Base-by-base conservation (phyloP, 2,888 invertebrate species). In the Pterobdella sp. region DNA sequence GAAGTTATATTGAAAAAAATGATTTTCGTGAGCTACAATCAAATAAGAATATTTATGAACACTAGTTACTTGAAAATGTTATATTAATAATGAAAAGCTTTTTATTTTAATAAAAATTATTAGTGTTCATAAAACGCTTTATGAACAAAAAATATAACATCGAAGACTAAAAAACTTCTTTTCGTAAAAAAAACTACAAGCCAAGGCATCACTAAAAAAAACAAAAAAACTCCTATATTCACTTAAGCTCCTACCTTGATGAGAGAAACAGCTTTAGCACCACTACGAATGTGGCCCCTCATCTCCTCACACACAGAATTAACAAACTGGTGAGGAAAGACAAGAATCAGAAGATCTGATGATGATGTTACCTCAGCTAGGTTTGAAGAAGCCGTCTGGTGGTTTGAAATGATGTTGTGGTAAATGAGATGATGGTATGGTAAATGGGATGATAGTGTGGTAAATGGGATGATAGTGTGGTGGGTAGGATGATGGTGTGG, bases 241-340 rank as follows among this genome's bases (percentile, higher is more conserved):
- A 4, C 31, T 26, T 10, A 7, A 22, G 0, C 1, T 37, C 68
- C 4, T n/a, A 74, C 74, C 71, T 74, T 74, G 52, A 70, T 32
- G 18, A 74, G 56, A 10, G 74, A 42, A 26, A 74, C 60, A 2
- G 66, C 74, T 14, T 71, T 36, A 36, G 74, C 74, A 14, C 18
- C 49, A 18, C 35, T 34, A 36, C 71, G 65, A 56, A 74, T 66
- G 37, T 71, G 91, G 72, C 94, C 96, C 77, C 87, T 85, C 72
- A 98, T 86, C 72, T 90, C 89, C 73, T 90, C 88, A 84, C 94
- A 94, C 81, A 95, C 87, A 74, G 89, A 90, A 75, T 89, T 87
- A 76, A 97, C 91, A 84, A 96, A 97, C 86, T 97, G 96, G 87
- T 98, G 97, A 37, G 97, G 97, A 49, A 97, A 89, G 63, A 98